These are phyloP conservation scores for Meriones psammophilus DNA, from an alignment of 2,797 vertebrate species.

Conservation along the genomic window DNA sequence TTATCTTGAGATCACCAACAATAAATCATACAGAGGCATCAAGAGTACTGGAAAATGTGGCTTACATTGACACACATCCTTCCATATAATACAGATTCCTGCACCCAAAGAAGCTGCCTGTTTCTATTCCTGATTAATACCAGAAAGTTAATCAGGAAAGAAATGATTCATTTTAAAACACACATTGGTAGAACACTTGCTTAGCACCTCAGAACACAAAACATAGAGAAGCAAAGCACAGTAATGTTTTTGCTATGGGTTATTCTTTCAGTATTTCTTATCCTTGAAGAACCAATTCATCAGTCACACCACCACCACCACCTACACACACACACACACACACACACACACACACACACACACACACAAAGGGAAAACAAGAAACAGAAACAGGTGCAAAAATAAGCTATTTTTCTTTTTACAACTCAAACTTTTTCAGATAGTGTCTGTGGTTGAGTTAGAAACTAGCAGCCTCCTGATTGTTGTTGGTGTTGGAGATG, in stretches of 20 bases:
- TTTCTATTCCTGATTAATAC: constrained; percentile 9
- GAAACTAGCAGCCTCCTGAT: constrained; percentile 62
- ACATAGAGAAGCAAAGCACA: constrained; percentile 25
- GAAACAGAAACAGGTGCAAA: neutral
- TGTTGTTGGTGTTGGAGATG: no score
- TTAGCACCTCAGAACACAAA: neutral
- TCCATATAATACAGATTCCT: neutral
- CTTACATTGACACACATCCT: neutral
- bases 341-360: no score
- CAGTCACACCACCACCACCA: neutral
- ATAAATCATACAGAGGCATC: neutral
- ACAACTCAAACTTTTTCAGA: neutral
- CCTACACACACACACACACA: neutral
- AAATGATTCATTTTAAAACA: neutral
- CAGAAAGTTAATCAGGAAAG: neutral
- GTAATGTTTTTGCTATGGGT: neutral
- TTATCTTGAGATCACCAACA: neutral
- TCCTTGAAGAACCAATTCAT: constrained; percentile 10
- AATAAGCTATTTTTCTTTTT: neutral
- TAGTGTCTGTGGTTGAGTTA: constrained; percentile 2
- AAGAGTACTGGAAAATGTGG: neutral
- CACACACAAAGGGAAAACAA: neutral
- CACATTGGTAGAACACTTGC: neutral
- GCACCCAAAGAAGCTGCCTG: neutral
- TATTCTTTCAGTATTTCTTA: constrained; percentile 47